phyloP scores from a whole-genome alignment of 2,113 vertebrate species.

The Telmatochromis sp. region DNA sequence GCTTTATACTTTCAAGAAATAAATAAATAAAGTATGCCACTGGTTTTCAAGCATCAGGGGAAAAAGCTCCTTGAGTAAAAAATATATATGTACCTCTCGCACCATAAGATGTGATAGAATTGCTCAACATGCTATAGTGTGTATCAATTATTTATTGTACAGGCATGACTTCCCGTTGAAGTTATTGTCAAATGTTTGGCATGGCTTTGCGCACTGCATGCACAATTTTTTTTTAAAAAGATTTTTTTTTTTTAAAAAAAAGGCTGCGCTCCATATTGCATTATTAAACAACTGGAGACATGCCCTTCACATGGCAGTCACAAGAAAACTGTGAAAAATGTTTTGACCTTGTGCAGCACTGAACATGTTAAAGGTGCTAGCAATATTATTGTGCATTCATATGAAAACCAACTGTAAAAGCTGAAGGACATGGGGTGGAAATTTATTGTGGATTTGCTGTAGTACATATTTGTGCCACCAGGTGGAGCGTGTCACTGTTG shows the following conservation, averaged over 20 bases:
- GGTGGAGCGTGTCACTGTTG: not conserved
- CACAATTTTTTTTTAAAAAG: rapidly evolving
- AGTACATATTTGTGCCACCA: not conserved
- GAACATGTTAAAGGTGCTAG: not conserved
- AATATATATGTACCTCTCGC: not conserved
- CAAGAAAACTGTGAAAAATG: not conserved
- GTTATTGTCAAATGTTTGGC: not conserved
- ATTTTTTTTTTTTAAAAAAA: rapidly evolving
- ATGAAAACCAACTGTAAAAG: not conserved
- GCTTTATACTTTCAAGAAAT: not conserved
- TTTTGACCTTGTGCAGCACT: not conserved
- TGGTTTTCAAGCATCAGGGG: not conserved
- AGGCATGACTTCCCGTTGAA: not conserved
- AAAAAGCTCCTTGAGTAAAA: not conserved
- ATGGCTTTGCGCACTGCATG: not conserved
- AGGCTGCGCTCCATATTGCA: not conserved
- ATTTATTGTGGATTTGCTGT: not conserved
- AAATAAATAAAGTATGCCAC: not conserved
- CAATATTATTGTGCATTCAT: not conserved
- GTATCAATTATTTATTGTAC: not conserved
- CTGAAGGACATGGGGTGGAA: not conserved
- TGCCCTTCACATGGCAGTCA: not conserved
- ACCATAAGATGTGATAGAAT: not conserved
- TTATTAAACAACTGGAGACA: not conserved
- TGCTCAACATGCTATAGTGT: not conserved